Evolutionary conservation across 2,113 vertebrate genomes (phyloP).

Genomic region (Rhinichthys klamathensis): DNA sequence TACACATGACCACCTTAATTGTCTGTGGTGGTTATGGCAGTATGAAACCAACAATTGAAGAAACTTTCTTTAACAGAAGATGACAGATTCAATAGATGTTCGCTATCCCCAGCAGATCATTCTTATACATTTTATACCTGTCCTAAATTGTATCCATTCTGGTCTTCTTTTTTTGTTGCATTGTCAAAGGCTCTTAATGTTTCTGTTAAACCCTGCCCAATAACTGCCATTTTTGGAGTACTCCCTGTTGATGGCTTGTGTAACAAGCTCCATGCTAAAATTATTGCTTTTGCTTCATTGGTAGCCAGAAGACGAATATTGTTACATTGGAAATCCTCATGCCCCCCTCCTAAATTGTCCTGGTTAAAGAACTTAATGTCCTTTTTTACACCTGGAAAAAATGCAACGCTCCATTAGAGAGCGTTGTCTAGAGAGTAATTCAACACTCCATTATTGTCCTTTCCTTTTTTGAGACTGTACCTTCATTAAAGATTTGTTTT

Average conservation of each 20-base stretch:
- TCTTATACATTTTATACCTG: not conserved
- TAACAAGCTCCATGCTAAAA: not conserved
- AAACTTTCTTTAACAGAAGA: not conserved
- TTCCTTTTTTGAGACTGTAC: too few species aligned
- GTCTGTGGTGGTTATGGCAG: too few species aligned
- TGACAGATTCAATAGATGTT: not conserved
- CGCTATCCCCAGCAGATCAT: not conserved
- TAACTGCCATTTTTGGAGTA: not conserved
- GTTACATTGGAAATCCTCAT: too few species aligned
- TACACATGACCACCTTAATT: too few species aligned
- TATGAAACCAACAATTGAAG: not conserved
- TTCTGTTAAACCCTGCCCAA: not conserved
- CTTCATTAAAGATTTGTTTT: too few species aligned
- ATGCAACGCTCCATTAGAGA: too few species aligned
- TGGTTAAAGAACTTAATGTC: not conserved
- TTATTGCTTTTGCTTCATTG: not conserved
- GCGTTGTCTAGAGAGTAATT: too few species aligned
- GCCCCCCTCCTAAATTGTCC: not conserved
- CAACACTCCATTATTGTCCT: too few species aligned
- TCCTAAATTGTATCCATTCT: too few species aligned
- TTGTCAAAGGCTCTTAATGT: not conserved
- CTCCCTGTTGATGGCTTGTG: not conserved
- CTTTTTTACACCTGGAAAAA: too few species aligned
- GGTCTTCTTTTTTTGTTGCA: not conserved
- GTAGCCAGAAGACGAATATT: not conserved